Percentiles rank a stretch among this genome's conserved stretches.
Evolutionary conservation across 2,113 vertebrate genomes (phyloP).

Genomic region (Pseudorasbora parva): DNA sequence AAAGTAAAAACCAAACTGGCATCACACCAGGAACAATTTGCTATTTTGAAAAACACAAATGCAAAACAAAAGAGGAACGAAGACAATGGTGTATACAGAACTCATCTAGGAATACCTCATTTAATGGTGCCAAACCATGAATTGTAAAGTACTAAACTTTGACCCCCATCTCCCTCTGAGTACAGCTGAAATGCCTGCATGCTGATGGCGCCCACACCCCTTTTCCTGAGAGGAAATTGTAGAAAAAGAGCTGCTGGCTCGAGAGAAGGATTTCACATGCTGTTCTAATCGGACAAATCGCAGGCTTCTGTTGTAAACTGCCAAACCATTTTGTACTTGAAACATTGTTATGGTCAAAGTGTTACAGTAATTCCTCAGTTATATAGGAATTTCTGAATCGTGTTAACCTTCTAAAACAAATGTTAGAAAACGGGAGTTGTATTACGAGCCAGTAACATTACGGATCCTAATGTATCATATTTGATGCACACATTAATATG

Average conservation of each 20-base stretch:
- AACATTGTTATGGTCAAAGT: neutral
- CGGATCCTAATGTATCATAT: neutral
- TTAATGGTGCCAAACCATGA: conserved; percentile 32
- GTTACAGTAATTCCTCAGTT: neutral
- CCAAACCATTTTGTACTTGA: neutral
- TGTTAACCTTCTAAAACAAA: neutral
- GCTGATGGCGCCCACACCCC: neutral
- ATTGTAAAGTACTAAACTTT: conserved; percentile 4
- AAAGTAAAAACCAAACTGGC: neutral
- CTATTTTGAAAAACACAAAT: conserved; percentile 7
- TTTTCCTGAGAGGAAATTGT: neutral
- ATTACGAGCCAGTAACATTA: neutral
- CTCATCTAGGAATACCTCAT: neutral
- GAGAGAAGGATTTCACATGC: neutral
- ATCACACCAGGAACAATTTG: conserved; percentile 22
- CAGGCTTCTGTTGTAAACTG: neutral
- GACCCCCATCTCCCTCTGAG: neutral
- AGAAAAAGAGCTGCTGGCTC: neutral
- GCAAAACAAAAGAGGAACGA: neutral
- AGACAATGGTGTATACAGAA: neutral
- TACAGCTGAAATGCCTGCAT: neutral
- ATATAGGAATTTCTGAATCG: neutral
- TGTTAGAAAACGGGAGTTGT: neutral
- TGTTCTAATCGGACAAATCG: neutral
- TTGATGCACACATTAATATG: neutral